phyloP scores from a whole-genome alignment of 2,888 invertebrate species.

The Drosophila lacicola region DNA sequence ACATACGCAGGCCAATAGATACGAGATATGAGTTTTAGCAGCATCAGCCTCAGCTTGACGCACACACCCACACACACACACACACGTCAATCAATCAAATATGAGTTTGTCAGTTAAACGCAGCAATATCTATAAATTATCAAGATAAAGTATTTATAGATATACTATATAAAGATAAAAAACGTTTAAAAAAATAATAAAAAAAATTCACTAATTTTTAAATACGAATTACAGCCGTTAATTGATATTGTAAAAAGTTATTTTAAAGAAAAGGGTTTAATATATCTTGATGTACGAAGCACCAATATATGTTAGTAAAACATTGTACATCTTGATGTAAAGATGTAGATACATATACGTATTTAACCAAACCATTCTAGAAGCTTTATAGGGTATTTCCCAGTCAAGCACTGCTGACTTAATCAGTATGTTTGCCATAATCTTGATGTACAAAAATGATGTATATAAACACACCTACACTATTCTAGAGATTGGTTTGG shows the following conservation, averaged over 20 bases:
- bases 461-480: neutral
- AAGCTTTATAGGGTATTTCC: neutral
- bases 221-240: too few species aligned
- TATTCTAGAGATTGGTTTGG: too few species aligned
- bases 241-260: too few species aligned
- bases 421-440: too few species aligned
- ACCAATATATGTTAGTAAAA: too few species aligned
- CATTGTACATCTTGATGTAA: neutral
- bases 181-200: too few species aligned
- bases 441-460: neutral
- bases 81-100: constrained; percentile 14
- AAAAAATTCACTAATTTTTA: too few species aligned
- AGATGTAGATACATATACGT: neutral
- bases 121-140: neutral
- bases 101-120: neutral
- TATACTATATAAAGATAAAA: neutral
- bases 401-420: neutral
- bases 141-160: neutral
- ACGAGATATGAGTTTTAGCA: neutral
- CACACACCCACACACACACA: neutral
- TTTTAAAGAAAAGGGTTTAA: too few species aligned
- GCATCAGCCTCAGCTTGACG: constrained; percentile 4
- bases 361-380: neutral
- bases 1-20: neutral
- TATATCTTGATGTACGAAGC: neutral